A percentile compares a stretch with the other conserved stretches of the same genome.
Evolutionary conservation across 2,113 vertebrate genomes (phyloP).

Genomic region (Macroglossus sobrinus): DNA sequence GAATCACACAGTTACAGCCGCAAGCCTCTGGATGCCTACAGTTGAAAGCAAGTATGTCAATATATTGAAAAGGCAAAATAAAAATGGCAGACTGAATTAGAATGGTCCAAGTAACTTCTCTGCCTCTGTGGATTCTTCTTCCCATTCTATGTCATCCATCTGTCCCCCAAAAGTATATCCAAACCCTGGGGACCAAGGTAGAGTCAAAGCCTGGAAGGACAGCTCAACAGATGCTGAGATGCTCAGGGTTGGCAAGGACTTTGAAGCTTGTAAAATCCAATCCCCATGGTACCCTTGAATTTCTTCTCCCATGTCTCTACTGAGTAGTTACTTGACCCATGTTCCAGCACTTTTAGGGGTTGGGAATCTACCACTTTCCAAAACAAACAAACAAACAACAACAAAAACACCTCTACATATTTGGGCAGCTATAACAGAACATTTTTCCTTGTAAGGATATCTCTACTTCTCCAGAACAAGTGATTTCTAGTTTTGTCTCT

Average conservation of each 20-base stretch:
- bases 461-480: not conserved
- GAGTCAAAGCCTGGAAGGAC: not conserved
- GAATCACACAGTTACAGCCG: not conserved
- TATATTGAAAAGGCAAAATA: not conserved
- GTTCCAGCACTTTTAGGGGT: not conserved
- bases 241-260: not conserved
- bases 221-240: not conserved
- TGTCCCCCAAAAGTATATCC: not conserved
- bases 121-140: not conserved
- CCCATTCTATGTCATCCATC: not conserved
- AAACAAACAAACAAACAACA: not conserved
- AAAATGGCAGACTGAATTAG: not conserved
- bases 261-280: not conserved
- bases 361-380: not conserved
- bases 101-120: not conserved
- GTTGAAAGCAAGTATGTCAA: not conserved
- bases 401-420: not conserved
- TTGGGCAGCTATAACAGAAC: not conserved
- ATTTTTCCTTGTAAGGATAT: not conserved
- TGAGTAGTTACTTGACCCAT: not conserved
- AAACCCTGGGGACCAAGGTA: not conserved
- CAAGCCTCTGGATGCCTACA: not conserved
- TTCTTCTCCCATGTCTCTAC: not conserved
- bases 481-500: not conserved
- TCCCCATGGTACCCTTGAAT: not conserved